These are phyloP conservation scores for Saturnia japonica DNA, from an alignment of 2,888 invertebrate genomes.

Conservation along the genomic window DNA sequence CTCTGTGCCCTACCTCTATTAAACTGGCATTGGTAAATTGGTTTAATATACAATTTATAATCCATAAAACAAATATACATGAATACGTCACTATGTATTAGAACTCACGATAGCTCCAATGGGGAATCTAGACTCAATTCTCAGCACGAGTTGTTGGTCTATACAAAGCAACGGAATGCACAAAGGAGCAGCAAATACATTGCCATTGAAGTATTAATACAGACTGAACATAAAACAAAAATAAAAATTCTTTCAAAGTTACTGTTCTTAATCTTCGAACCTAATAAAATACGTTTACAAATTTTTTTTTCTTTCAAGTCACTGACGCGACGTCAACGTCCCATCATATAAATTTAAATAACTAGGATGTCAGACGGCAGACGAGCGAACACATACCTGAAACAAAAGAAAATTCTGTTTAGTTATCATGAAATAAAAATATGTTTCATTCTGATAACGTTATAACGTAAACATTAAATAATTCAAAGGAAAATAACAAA, in stretches of 20 bases:
- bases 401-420: conserved; percentile 45
- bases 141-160: neutral
- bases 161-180: neutral
- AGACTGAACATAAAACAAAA: neutral
- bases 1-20: too few species aligned
- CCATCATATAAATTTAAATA: neutral
- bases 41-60: neutral
- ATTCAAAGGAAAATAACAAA: conserved; percentile 13
- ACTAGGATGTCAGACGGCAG: neutral
- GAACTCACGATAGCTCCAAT: too few species aligned
- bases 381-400: conserved; percentile 51
- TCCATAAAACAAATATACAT: neutral
- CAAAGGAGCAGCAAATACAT: neutral
- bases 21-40: neutral
- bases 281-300: neutral
- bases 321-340: conserved; percentile 1
- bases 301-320: neutral
- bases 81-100: too few species aligned
- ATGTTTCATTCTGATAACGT: conserved; percentile 17
- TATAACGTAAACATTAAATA: conserved; percentile 20
- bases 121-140: too few species aligned
- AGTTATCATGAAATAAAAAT: conserved; percentile 26
- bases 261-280: neutral
- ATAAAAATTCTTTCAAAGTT: neutral
- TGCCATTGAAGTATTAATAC: neutral